Evolutionary conservation across 1,140 invertebrate genomes (phyloP).

Genomic region (Saccostrea echinata): DNA sequence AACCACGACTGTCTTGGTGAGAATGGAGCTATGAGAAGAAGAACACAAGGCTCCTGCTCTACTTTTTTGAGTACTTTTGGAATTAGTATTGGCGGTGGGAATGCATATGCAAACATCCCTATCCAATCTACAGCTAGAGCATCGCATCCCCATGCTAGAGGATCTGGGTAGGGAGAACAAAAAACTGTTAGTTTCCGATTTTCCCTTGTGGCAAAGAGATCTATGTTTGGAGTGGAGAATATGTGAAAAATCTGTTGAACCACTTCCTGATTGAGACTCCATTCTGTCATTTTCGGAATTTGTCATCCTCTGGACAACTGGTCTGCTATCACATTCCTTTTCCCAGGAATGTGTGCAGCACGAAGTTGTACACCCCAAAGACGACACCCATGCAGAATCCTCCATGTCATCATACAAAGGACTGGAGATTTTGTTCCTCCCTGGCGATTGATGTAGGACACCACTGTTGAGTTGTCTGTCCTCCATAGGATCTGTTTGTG

Average conservation of each 20-base stretch:
- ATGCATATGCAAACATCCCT: constrained; percentile 44
- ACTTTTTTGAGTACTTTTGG: constrained; percentile 29
- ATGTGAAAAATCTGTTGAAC: not conserved
- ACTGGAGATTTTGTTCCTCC: constrained; percentile 43
- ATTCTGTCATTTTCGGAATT: too few species aligned
- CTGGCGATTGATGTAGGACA: constrained; percentile 45
- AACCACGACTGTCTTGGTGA: constrained; percentile 27
- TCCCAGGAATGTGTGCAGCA: constrained; percentile 34
- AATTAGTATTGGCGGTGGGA: too few species aligned
- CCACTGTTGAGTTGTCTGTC: constrained; percentile 43
- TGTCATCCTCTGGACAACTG: too few species aligned
- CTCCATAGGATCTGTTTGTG: constrained; percentile 1
- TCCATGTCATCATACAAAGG: constrained; percentile 45
- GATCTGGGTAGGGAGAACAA: constrained; percentile 1
- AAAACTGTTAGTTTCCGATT: constrained; percentile 32
- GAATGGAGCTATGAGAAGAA: constrained; percentile 39
- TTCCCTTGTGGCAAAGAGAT: constrained; percentile 38
- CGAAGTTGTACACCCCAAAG: too few species aligned
- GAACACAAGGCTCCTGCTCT: constrained; percentile 19
- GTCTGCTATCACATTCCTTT: constrained; percentile 18
- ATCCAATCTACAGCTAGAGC: constrained; percentile 29
- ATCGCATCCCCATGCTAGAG: constrained; percentile 14
- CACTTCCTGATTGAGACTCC: not conserved
- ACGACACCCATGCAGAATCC: too few species aligned
- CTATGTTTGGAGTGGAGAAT: not conserved